phyloP scores from a whole-genome alignment of 2,113 vertebrate species.

The Lucifuga dentata region DNA sequence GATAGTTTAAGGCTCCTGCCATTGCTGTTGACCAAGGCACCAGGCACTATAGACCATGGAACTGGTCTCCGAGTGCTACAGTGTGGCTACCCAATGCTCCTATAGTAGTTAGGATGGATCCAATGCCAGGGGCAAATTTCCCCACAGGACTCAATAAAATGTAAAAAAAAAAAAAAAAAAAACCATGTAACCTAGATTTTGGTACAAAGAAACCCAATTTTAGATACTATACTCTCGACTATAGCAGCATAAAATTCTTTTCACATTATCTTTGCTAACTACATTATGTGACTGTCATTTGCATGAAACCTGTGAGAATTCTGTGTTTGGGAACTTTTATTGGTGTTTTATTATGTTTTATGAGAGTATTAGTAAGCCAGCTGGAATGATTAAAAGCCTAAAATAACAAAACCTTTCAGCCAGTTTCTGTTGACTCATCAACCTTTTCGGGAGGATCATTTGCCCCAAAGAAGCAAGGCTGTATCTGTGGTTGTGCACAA shows the following conservation, averaged over 20 bases:
- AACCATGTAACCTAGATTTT: too few relatives aligned
- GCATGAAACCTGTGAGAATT: slow-evolving; percentile 4
- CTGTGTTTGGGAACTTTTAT: slow-evolving; percentile 6
- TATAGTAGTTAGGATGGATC: too few relatives aligned
- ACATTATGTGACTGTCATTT: slow-evolving; percentile 19
- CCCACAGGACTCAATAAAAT: too few relatives aligned
- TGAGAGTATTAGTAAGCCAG: slow-evolving; percentile 29
- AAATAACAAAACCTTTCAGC: slow-evolving; percentile 60
- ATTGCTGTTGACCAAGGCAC: too few relatives aligned
- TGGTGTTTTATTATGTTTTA: slow-evolving; percentile 36
- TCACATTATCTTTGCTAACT: slow-evolving; percentile 9
- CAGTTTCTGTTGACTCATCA: slow-evolving; percentile 59
- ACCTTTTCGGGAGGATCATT: slow-evolving; percentile 40
- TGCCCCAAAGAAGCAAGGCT: slow-evolving; percentile 42
- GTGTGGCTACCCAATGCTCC: too few relatives aligned
- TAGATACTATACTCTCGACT: neutral
- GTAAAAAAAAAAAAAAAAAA: too few relatives aligned
- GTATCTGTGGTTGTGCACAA: slow-evolving; percentile 54
- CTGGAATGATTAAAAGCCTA: slow-evolving; percentile 23
- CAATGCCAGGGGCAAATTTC: too few relatives aligned
- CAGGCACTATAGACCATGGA: too few relatives aligned
- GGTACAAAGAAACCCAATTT: neutral
- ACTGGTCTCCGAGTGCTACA: too few relatives aligned
- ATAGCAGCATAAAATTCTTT: neutral
- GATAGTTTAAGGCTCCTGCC: too few relatives aligned